Conservation (phyloP, 2,888 invertebrate species). For the Acanthosoma haemorrhoidale region DNA sequence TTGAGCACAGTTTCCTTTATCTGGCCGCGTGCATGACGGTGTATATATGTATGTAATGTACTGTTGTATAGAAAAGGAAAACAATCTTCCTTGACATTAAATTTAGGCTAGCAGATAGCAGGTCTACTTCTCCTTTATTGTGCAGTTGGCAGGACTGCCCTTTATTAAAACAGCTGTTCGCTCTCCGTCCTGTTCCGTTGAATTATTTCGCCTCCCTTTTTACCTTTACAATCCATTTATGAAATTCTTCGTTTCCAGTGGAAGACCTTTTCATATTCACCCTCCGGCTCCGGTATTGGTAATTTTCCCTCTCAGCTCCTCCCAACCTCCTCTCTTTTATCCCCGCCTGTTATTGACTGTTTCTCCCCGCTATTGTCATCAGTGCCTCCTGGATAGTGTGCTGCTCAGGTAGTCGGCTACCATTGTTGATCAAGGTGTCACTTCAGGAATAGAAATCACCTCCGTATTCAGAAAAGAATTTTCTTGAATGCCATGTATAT, state of each 20-base stretch:
- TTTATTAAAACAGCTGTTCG: slow-evolving; percentile 21
- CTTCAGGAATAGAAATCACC: background rate
- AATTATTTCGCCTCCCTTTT: slow-evolving; percentile 15
- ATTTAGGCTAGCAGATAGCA: slow-evolving; percentile 5
- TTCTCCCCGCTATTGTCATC: slow-evolving; percentile 8
- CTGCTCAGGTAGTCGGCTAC: background rate
- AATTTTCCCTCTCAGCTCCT: background rate
- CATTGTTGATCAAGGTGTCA: background rate
- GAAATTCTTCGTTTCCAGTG: slow-evolving; percentile 1
- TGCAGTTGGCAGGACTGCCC: slow-evolving; percentile 17
- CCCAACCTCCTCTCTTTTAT: background rate
- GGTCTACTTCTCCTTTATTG: slow-evolving; percentile 15
- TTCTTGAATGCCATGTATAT: too few relatives aligned
- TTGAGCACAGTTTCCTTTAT: too few relatives aligned
- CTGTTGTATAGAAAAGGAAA: background rate
- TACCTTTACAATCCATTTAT: slow-evolving; percentile 10
- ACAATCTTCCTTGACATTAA: background rate
- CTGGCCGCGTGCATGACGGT: too few relatives aligned
- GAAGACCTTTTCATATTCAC: slow-evolving; percentile 5
- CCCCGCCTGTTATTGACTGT: background rate
- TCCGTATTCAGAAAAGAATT: too few relatives aligned
- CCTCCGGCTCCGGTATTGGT: background rate
- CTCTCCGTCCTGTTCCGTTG: slow-evolving; percentile 8
- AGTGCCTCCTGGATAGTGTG: too few relatives aligned
- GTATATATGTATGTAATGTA: too few relatives aligned